Conservation (phyloP, 1,140 invertebrate genomes). For the Limonius californicus region DNA sequence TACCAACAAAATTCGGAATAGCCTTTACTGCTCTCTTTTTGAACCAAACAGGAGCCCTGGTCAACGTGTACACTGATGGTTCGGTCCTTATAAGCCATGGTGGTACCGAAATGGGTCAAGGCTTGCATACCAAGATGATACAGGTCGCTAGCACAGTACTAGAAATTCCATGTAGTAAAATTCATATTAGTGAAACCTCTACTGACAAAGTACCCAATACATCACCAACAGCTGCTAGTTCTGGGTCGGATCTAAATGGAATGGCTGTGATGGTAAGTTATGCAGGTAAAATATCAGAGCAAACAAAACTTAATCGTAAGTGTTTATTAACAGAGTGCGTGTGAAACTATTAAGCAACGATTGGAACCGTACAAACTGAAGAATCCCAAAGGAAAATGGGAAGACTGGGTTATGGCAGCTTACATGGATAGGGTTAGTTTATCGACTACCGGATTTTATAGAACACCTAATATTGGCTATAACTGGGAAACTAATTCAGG, state of each 20-base stretch:
- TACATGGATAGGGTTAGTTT: conserved; percentile 78
- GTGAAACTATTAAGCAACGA: conserved; percentile 70
- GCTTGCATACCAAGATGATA: conserved; percentile 92
- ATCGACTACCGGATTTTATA: conserved; percentile 83
- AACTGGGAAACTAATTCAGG: conserved; percentile 69
- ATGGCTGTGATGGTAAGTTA: conserved; percentile 80
- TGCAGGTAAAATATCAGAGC: not conserved
- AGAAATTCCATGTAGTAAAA: conserved; percentile 68
- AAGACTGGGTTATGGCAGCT: conserved; percentile 78
- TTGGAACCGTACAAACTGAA: conserved; percentile 72
- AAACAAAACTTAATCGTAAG: not conserved
- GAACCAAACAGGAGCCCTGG: conserved; percentile 85
- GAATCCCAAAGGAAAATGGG: conserved; percentile 79
- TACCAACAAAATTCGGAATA: conserved; percentile 91
- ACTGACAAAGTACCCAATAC: conserved; percentile 96
- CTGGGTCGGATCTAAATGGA: conserved; percentile 89
- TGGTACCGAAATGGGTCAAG: conserved; percentile 95
- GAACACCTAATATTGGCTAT: conserved; percentile 75
- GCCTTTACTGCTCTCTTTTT: conserved; percentile 75
- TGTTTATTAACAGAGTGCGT: conserved; percentile 65
- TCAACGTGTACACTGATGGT: conserved; percentile 89
- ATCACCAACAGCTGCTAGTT: conserved; percentile 87
- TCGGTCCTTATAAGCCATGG: conserved; percentile 89
- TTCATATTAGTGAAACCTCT: conserved; percentile 84
- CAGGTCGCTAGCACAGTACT: conserved; percentile 77